A percentile compares a stretch with the other conserved stretches of the same genome.
phyloP scores from a whole-genome alignment of 2,113 vertebrate species.

The Ahaetulla prasina region DNA sequence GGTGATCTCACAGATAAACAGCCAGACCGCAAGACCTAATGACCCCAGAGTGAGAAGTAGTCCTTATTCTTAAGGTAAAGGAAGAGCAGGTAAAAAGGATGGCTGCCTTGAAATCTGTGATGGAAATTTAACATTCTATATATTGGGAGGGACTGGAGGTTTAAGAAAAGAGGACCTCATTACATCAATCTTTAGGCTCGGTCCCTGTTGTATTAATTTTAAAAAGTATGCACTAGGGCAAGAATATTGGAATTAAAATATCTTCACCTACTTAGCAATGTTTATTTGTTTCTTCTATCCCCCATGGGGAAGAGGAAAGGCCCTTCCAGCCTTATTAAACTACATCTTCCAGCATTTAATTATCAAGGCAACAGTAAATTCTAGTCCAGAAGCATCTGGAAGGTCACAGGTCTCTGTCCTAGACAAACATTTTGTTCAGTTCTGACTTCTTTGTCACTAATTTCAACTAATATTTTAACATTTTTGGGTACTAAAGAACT shows the following conservation, averaged over 20 bases:
- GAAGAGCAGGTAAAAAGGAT: neutral
- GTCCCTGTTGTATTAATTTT: neutral
- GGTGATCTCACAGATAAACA: slow-evolving; percentile 51
- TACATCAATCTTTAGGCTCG: neutral
- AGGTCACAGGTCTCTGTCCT: neutral
- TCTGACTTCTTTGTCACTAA: neutral
- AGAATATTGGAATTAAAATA: neutral
- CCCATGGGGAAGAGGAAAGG: neutral
- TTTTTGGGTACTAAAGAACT: neutral
- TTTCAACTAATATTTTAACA: neutral
- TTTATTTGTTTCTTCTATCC: neutral
- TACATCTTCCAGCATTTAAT: neutral
- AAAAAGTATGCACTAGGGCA: neutral
- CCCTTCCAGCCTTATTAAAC: neutral
- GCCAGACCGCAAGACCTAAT: slow-evolving; percentile 23
- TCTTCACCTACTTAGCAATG: neutral
- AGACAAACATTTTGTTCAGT: neutral
- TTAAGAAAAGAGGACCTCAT: neutral
- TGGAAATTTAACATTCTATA: neutral
- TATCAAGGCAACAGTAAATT: neutral
- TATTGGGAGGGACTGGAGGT: neutral
- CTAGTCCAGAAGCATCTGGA: neutral
- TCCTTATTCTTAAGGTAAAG: neutral
- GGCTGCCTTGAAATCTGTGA: neutral
- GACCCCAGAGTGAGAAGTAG: neutral